Base-by-base conservation (phyloP, 2,797 vertebrate species). In the Thripadectes ignobilis region DNA sequence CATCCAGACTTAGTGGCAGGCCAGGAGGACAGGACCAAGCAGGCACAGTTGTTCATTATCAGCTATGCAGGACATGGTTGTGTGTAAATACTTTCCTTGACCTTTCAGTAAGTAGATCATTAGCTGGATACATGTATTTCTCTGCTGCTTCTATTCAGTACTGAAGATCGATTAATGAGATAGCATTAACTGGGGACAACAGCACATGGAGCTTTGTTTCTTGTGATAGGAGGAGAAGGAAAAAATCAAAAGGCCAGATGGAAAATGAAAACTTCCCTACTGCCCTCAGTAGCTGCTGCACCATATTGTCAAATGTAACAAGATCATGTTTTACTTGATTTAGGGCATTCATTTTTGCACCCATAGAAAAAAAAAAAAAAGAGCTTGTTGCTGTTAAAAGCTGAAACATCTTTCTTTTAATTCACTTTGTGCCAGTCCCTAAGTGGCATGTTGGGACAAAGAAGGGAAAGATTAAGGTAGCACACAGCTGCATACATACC, bases 391-490 rank as follows among this genome's bases (percentile, higher is more conserved):
- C 16, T 27, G 32, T 61, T 74, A 82, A 73, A 72, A 77, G 72
- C 52, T 78, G 83, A 81, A 93, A 23, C 5, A 19, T 61, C 34
- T 54, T 55, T 48, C 45, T 75, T 79, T 72, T 20, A 62, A 73
- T 41, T 86, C 51, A 9, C 32, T 87, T 87, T 76, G 36, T 77
- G 23, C 86, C 85, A 84, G 59, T 67, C 74, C 76, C 51, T 0
- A 0, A 39, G 69, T 0, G 0, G 62, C 74, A 20, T 46, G 51
- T 57, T 0, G 0, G 67, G 85, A 93, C 52, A 62, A 84, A 84
- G 62, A 77, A 73, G 16, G 9, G 27, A 63, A 51, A 73, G 61
- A 68, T 39, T 58, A 57, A 54, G 1, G 16, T 14, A 68, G 38
- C 2, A 2, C 16, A 66, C 76, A 95, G 86, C 81, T 72, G 39